Evolutionary conservation across 2,888 invertebrate genomes (phyloP), one percentile per base, ranked within the genome.

Genomic region (Heliconius erato): DNA sequence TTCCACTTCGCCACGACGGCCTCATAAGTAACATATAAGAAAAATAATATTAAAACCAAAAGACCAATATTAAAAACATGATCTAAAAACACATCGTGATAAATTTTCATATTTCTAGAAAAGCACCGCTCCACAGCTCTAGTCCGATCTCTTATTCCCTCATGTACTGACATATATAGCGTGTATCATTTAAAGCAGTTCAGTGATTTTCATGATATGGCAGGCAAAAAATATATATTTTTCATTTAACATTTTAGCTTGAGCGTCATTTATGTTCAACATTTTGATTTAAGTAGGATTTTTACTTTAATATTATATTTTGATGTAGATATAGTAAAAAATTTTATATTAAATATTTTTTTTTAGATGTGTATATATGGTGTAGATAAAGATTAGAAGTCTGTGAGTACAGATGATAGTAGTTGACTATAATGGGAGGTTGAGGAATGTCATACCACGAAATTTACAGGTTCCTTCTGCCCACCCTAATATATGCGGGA

Each of bases 81-180:
- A 23, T n/a, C 40, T 71, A 40, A 71, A 71, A 71, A 40, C 3
- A 23, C 19, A 19, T 44, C 19, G 40, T 28, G 28, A 67, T 67
- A 28, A 28, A 67, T 28, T 67, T 76, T 74, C 19, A 76, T 76
- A 59, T 74, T 32, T 35, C 23, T 32, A 59, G 59, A 76, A n/a
- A 63, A 67, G 28, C 67, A 28, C 67, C 26, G 40, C 40, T 28
- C 14, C 65, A 44, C 44, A 67, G 26, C 63, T 40, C 68, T 49
- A 28, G 28, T 78, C 67, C 28, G 68, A 68, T 67, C 67, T 40
- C 65, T 49, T 78, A 68, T 68, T 78, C 78, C 78, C 78, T 7
- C 28, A 67, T 28, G 68, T 40, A 26, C 78, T 78, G 78, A 78
- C 78, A 78, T 78, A 78, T 78, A 76, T 63, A 76, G 35, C 63